Percentiles rank a stretch among this genome's conserved stretches.
Evolutionary conservation across 1,140 invertebrate species (phyloP).

Genomic region (Drosophila tani): DNA sequence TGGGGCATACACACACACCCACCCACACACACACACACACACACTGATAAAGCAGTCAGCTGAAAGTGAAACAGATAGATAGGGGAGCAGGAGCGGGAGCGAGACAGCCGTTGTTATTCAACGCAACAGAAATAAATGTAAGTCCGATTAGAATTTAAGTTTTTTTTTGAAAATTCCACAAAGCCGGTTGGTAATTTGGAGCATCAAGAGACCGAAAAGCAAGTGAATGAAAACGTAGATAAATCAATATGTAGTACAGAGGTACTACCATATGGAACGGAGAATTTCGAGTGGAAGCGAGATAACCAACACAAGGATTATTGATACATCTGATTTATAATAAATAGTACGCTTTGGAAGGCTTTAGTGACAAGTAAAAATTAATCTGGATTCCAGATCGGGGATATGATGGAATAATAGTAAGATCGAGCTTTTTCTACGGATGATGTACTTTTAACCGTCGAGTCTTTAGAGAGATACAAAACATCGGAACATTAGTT

Average conservation of each 20-base stretch:
- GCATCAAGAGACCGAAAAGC: conserved; percentile 8
- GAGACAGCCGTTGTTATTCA: conserved; percentile 31
- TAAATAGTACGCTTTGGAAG: not conserved
- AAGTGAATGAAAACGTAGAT: conserved; percentile 34
- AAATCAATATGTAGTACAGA: conserved; percentile 29
- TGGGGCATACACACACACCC: conserved; percentile 8
- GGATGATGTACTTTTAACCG: too few species aligned
- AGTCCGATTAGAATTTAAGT: conserved; percentile 79
- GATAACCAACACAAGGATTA: not conserved
- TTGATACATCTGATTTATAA: not conserved
- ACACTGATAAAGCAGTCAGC: conserved; percentile 71
- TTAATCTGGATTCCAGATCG: not conserved
- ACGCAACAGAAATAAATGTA: conserved; percentile 56
- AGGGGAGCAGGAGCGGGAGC: not conserved
- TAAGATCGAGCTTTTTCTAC: too few species aligned
- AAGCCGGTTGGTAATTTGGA: conserved; percentile 50
- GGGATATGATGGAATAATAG: too few species aligned
- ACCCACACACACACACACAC: conserved; percentile 20
- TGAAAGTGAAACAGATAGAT: conserved; percentile 59
- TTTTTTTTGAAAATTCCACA: conserved; percentile 46
- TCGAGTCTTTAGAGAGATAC: too few species aligned
- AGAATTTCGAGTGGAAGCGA: not conserved
- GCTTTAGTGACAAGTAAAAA: not conserved
- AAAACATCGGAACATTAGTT: not conserved
- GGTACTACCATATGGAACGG: conserved; percentile 16